Conservation (phyloP, 2,888 invertebrate genomes). For the Gnatocerus cornutus region DNA sequence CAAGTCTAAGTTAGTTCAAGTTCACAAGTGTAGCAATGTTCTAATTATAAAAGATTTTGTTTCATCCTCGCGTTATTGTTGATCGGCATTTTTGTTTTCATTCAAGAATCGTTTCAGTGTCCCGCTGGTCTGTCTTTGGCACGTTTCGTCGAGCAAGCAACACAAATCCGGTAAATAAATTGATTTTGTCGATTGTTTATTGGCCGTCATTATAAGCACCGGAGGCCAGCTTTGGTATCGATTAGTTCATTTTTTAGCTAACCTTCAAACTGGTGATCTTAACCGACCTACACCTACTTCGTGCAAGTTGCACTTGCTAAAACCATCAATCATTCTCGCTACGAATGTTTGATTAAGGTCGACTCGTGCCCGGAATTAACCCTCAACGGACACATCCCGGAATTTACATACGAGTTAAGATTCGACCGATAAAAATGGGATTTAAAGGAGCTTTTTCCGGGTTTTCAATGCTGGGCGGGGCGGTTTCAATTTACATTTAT, state of each 20-base stretch:
- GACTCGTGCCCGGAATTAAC: conserved; percentile 22
- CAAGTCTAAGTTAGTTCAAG: conserved; percentile 19
- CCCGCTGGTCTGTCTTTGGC: not conserved
- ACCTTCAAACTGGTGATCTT: conserved; percentile 41
- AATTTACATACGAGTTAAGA: conserved; percentile 20
- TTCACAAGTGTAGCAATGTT: not conserved
- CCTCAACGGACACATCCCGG: conserved; percentile 12
- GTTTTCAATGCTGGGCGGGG: not conserved
- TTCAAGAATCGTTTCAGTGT: too few relatives aligned
- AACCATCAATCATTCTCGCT: conserved; percentile 32
- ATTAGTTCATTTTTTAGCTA: conserved; percentile 10
- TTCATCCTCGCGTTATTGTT: not conserved
- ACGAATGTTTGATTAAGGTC: conserved; percentile 29
- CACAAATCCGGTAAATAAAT: conserved; percentile 14
- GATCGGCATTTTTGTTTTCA: too few relatives aligned
- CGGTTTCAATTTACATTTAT: not conserved
- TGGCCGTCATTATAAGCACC: conserved; percentile 12
- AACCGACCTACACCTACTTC: conserved; percentile 43
- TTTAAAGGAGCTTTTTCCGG: conserved; percentile 1
- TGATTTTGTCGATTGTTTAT: conserved; percentile 34
- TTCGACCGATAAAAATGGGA: conserved; percentile 4
- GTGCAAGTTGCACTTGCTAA: conserved; percentile 28
- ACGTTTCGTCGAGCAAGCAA: not conserved
- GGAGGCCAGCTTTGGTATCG: conserved; percentile 21
- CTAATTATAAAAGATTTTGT: conserved; percentile 25